phyloP scores from a whole-genome alignment of 1,140 invertebrate species.

The Dryas iulia region DNA sequence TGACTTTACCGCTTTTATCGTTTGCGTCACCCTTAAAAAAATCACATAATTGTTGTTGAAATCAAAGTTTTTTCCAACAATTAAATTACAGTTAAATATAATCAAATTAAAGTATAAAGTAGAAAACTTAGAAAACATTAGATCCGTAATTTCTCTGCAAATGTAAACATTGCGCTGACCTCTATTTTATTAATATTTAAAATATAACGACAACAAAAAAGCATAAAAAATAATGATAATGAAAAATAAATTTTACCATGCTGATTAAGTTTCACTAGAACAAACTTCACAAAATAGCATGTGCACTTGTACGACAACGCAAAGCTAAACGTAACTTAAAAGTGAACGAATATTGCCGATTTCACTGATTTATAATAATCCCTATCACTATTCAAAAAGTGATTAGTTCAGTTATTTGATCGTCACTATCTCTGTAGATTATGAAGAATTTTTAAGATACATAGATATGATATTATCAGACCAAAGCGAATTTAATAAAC shows the following conservation, averaged over 20 bases:
- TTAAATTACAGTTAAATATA: too few relatives aligned
- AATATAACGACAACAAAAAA: too few relatives aligned
- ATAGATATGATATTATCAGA: neutral
- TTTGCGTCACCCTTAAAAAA: too few relatives aligned
- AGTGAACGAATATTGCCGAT: constrained; percentile 9
- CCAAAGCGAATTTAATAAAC: neutral
- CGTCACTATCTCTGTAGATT: neutral
- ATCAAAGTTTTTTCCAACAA: too few relatives aligned
- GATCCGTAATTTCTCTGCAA: too few relatives aligned
- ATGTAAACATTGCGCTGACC: too few relatives aligned
- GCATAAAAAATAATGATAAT: neutral
- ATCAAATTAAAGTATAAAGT: too few relatives aligned
- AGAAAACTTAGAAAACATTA: too few relatives aligned
- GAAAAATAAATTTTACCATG: constrained; percentile 10
- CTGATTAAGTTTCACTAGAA: constrained; percentile 1
- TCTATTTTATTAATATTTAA: too few relatives aligned
- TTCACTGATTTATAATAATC: constrained; percentile 24
- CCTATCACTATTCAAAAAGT: constrained; percentile 17
- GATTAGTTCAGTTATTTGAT: neutral
- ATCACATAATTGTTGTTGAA: too few relatives aligned
- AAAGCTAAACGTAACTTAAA: constrained; percentile 10
- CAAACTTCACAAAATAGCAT: constrained; percentile 18
- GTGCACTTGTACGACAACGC: constrained; percentile 7
- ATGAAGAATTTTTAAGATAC: neutral
- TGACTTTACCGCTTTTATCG: neutral